Conservation (phyloP, 64 coral and sea anemone genomes). For the Platygyra sinensis region DNA sequence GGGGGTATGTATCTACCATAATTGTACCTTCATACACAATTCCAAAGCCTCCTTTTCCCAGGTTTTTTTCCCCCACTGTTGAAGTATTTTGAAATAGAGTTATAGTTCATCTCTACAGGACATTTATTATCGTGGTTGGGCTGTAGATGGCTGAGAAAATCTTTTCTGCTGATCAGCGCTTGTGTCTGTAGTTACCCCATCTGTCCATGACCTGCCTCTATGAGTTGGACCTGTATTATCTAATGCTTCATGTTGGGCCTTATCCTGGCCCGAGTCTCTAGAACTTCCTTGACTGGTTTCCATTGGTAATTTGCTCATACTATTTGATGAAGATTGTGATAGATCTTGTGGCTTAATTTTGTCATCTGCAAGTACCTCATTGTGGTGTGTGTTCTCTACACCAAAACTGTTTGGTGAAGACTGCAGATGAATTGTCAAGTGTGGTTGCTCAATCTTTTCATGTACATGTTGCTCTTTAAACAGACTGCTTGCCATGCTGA, state of each 20-base stretch:
- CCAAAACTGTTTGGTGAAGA: too few species aligned
- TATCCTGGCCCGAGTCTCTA: neutral
- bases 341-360: neutral
- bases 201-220: too few species aligned
- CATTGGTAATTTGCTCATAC: too few species aligned
- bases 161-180: neutral
- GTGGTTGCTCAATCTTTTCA: too few species aligned
- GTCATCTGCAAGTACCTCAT: too few species aligned
- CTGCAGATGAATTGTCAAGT: too few species aligned
- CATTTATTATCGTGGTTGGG: neutral
- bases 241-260: neutral
- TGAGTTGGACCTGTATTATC: neutral
- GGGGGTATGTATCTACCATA: neutral
- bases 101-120: constrained; percentile 31
- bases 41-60: constrained; percentile 23
- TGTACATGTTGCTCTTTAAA: too few species aligned
- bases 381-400: too few species aligned
- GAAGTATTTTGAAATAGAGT: neutral
- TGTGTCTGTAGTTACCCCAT: neutral
- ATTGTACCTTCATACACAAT: constrained; percentile 20
- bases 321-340: neutral
- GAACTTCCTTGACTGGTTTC: neutral
- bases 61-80: neutral
- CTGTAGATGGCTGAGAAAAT: neutral
- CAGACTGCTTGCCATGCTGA: too few species aligned